Evolutionary conservation across 1,140 invertebrate species (phyloP), one percentile per base, ranked within the genome.

Genomic region (Cryptotermes secundus): DNA sequence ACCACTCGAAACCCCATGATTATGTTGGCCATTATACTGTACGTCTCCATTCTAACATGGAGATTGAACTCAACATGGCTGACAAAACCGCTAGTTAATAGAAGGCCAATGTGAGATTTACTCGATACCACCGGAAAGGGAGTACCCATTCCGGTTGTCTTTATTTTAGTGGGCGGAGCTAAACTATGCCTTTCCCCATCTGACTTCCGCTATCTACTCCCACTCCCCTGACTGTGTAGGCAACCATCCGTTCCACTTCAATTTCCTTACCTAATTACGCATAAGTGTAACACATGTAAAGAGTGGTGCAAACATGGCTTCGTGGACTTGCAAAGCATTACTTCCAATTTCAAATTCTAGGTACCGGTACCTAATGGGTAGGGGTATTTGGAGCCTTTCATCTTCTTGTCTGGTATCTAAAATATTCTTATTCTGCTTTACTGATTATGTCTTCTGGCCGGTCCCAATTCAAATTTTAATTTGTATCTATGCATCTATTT

Each of bases 31-130:
- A 19, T 59, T 72, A 72, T n/a, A 2, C 16, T 1, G 14, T 72
- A 14, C 7, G 59, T 16, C n/a, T n/a, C 59, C 59, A 72, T 72
- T 72, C 31, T 14, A 72, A 72, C 59, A n/a, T 72, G 59, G 7
- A n/a, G 59, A 72, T 72, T 72, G n/a, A 31, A 31, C 59, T 72
- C 59, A 72, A 72, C n/a, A 72, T 72, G 59, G 59, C 59, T 72
- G 59, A 72, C 59, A 72, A 72, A 49, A 49, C 12, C 12, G 19
- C 10, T 19, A 49, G 45, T 38, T 59, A 72, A 72, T 72, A 31
- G 1, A 19, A 49, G 31, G 59, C 16, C 59, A 72, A 26, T 31
- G 26, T 31, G 4, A 72, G 59, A 72, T 72, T n/a, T n/a, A 72
- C 59, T 72, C 59, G 26, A 72, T 31, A 72, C 59, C 59, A 31